Evolutionary conservation across 2,797 vertebrate species (phyloP).

Genomic region (Falco cherrug): DNA sequence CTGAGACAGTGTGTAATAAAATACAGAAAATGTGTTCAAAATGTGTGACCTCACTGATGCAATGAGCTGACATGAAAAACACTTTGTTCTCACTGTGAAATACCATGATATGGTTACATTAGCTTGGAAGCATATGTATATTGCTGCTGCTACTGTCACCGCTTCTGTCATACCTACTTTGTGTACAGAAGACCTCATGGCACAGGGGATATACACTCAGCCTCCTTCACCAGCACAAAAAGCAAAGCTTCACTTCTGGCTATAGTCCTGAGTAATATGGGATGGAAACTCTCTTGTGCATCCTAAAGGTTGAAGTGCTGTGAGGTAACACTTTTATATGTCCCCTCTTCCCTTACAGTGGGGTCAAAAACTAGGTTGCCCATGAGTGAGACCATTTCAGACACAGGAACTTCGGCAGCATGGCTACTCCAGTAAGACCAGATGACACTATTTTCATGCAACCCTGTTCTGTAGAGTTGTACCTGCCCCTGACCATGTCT

Average conservation of each 20-base stretch:
- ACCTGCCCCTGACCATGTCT: neutral
- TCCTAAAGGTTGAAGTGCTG: neutral
- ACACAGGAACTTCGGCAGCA: neutral
- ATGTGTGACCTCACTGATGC: neutral
- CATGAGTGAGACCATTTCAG: neutral
- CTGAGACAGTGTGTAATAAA: slow-evolving; percentile 18
- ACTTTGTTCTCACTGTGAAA: neutral
- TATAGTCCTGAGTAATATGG: neutral
- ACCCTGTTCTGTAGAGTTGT: neutral
- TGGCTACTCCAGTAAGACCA: neutral
- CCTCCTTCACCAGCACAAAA: neutral
- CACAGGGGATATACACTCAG: neutral
- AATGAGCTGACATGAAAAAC: neutral
- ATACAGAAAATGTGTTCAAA: slow-evolving; percentile 19
- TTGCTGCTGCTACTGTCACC: neutral
- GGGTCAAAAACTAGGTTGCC: neutral
- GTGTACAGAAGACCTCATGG: neutral
- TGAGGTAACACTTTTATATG: neutral
- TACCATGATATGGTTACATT: neutral
- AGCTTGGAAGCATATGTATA: neutral
- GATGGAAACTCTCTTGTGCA: neutral
- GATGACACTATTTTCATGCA: neutral
- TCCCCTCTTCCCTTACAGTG: neutral
- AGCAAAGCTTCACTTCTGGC: neutral
- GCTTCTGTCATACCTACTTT: neutral